A percentile compares a stretch with the other conserved stretches of the same genome.
Evolutionary conservation across 2,888 invertebrate species (phyloP).

Genomic region (Rhamphomyia laevipes): DNA sequence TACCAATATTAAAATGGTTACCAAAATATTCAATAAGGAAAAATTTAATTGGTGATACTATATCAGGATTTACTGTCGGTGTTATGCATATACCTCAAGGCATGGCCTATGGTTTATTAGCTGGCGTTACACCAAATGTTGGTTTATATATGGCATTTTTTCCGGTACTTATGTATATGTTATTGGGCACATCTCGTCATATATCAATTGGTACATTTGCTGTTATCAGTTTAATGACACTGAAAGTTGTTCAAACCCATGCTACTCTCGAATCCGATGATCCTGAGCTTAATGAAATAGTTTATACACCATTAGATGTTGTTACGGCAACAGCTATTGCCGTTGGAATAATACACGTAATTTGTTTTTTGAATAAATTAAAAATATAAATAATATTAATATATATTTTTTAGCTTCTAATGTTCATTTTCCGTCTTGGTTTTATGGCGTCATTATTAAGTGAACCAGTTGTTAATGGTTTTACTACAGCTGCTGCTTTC

Average conservation of each 20-base stretch:
- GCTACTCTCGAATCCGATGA: conserved; percentile 27
- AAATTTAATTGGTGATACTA: conserved; percentile 55
- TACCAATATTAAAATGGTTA: conserved; percentile 52
- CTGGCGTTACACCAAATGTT: conserved; percentile 52
- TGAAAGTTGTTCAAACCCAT: conserved; percentile 52
- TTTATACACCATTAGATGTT: conserved; percentile 50
- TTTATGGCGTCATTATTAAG: conserved; percentile 48
- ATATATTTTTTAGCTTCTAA: conserved; percentile 39
- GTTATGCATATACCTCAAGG: conserved; percentile 80
- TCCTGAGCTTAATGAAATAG: background rate
- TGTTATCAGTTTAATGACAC: conserved; percentile 73
- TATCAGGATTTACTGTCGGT: conserved; percentile 74
- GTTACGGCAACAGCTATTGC: conserved; percentile 62
- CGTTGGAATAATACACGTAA: conserved; percentile 57
- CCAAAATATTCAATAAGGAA: conserved; percentile 47
- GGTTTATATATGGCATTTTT: conserved; percentile 78
- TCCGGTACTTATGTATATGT: conserved; percentile 67
- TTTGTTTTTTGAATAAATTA: conserved; percentile 8
- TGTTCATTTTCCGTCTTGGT: conserved; percentile 51
- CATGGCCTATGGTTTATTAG: conserved; percentile 58
- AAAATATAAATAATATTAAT: background rate
- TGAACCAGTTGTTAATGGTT: conserved; percentile 53
- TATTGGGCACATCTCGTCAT: conserved; percentile 74
- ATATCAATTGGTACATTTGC: conserved; percentile 77
- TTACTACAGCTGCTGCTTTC: conserved; percentile 59